Conservation (phyloP, 2,113 vertebrate genomes). For the Brachypteracias leptosomus region DNA sequence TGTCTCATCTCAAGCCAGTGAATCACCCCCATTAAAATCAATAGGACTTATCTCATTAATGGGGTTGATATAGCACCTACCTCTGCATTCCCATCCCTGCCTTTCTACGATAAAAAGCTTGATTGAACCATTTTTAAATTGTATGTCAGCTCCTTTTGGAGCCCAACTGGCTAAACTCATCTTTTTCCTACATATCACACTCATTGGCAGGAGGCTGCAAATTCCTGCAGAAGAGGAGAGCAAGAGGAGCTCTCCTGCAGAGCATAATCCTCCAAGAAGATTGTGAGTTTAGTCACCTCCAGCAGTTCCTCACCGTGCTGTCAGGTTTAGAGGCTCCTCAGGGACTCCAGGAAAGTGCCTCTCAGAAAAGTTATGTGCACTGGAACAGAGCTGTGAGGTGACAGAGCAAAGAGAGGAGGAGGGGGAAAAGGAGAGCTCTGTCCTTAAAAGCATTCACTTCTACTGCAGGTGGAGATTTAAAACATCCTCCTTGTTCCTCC, state of each 20-base stretch:
- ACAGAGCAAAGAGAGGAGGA: background rate
- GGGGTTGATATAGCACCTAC: background rate
- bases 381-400: background rate
- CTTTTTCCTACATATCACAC: background rate
- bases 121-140: background rate
- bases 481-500: background rate
- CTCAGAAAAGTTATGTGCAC: background rate
- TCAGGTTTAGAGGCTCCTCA: background rate
- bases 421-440: background rate
- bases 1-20: background rate
- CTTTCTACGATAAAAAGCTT: background rate
- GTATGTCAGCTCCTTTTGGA: background rate
- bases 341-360: background rate
- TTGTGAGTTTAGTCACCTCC: background rate
- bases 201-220: background rate
- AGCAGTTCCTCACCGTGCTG: accelerated
- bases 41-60: background rate
- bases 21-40: constrained; percentile 2
- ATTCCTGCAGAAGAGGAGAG: background rate
- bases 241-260: background rate
- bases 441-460: background rate
- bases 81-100: background rate
- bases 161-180: background rate
- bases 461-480: background rate
- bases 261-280: background rate